phyloP scores from a whole-genome alignment of 2,888 invertebrate genomes.

The Anarsia innoxiella region DNA sequence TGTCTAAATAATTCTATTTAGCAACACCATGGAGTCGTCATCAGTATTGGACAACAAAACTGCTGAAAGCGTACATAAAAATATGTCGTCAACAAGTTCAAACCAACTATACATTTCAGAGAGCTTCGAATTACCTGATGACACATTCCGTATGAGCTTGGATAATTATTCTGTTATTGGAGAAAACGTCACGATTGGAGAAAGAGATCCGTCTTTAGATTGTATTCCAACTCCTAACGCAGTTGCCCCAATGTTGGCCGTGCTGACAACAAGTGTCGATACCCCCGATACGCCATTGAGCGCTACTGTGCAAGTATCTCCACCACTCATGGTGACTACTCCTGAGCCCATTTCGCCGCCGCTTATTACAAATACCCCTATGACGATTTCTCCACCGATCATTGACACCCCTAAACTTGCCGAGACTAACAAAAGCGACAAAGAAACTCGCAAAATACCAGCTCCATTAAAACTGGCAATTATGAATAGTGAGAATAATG shows the following conservation, averaged over 20 bases:
- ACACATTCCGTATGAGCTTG: slow-evolving; percentile 58
- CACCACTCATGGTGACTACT: too few species aligned
- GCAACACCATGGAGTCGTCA: slow-evolving; percentile 37
- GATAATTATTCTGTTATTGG: slow-evolving; percentile 54
- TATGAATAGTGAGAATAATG: slow-evolving; percentile 42
- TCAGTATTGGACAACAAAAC: slow-evolving; percentile 30
- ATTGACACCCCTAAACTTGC: slow-evolving; percentile 42
- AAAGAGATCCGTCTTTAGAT: slow-evolving; percentile 38
- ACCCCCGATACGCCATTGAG: slow-evolving; percentile 25
- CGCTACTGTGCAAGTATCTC: too few species aligned
- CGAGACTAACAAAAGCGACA: too few species aligned
- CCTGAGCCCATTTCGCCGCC: too few species aligned
- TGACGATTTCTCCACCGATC: slow-evolving; percentile 31
- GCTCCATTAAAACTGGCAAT: slow-evolving; percentile 47
- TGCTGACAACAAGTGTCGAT: slow-evolving; percentile 22
- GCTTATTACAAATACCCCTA: too few species aligned
- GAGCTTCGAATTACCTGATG: slow-evolving; percentile 51
- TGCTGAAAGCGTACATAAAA: slow-evolving; percentile 26
- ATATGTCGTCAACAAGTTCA: slow-evolving; percentile 34
- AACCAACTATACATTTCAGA: slow-evolving; percentile 50
- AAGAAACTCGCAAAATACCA: slow-evolving; percentile 29
- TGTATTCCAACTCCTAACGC: slow-evolving; percentile 22
- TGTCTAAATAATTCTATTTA: background rate
- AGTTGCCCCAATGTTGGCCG: slow-evolving; percentile 27
- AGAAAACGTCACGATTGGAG: slow-evolving; percentile 58